Percentiles rank a stretch among this genome's conserved stretches.
Evolutionary conservation across 2,888 invertebrate species (phyloP).

Genomic region (Leptinotarsa rubiginosa): DNA sequence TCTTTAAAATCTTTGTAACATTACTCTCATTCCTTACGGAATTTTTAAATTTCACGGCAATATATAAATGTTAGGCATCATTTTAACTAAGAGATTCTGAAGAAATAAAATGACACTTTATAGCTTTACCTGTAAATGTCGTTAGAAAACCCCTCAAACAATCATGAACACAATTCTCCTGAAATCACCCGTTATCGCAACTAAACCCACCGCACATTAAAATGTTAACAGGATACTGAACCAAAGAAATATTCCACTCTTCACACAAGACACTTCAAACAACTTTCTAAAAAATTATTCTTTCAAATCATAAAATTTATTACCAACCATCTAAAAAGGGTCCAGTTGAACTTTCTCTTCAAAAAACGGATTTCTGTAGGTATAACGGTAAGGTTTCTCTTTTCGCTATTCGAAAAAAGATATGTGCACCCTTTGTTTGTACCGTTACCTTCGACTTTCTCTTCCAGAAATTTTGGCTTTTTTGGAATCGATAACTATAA

Average conservation of each 20-base stretch:
- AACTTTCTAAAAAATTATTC: constrained; percentile 28
- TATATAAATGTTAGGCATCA: too few relatives aligned
- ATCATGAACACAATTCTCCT: too few relatives aligned
- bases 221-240: background rate
- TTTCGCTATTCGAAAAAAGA: constrained; percentile 29
- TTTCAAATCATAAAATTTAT: constrained; percentile 33
- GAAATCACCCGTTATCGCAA: too few relatives aligned
- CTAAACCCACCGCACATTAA: too few relatives aligned
- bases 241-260: constrained; percentile 20
- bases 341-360: constrained; percentile 31
- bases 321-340: constrained; percentile 15
- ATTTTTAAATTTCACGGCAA: too few relatives aligned
- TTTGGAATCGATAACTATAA: constrained; percentile 12
- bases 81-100: too few relatives aligned
- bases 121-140: too few relatives aligned
- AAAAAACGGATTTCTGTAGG: constrained; percentile 32
- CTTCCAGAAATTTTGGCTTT: constrained; percentile 24
- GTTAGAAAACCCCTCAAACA: too few relatives aligned
- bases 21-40: too few relatives aligned
- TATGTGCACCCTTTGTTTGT: constrained; percentile 38
- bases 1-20: too few relatives aligned
- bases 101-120: too few relatives aligned
- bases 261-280: constrained; percentile 20
- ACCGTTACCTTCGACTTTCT: constrained; percentile 37
- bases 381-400: constrained; percentile 37